Base-by-base conservation (phyloP, 2,113 vertebrate genomes). In the Melierax canorus region DNA sequence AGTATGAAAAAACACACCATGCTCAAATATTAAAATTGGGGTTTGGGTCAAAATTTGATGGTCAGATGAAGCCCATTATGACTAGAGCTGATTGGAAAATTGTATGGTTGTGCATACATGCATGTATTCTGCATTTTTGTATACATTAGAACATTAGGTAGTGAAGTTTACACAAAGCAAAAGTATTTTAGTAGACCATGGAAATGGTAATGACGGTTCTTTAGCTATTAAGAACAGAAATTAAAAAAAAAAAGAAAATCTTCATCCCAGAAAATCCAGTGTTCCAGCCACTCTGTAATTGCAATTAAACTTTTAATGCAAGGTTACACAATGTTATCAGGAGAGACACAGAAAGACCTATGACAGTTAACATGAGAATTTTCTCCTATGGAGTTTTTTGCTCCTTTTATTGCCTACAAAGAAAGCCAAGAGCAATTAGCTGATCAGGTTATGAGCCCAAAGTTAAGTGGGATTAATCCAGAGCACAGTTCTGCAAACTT, bases 321-420 rank as follows among this genome's bases (percentile, higher is more conserved):
- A 53, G 5, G 43, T 62, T 62, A 27, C 15, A 24, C 13, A 43
- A 4, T 12, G 51, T 7, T 56, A 26, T 12, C 17, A 55, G 34
- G 30, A 46, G 10, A 73, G 21, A 16, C 0, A 4, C 38, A 55
- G 15, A 38, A n/a, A 62, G 2, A 30, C 19, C 19, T 30, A 12
- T 0, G 0, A 22, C 6, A 50, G 2, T 15, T 24, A 50, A 83
- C 6, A 45, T 3, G 51, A 12, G 3, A 43, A 20, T 32, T 24
- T 72, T 55, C 50, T 73, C 12, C 53, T 41, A 0, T 12, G 18
- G 36, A 43, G 10, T 9, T 22, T 82, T 83, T 45, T 75, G 6
- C 12, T 77, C 16, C 34, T 58, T 39, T 48, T 7, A 15, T 7
- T 45, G 19, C 29, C 27, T 50, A 3, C 21, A 32, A 18, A 81